Evolutionary conservation across 2,888 invertebrate genomes (phyloP).

Genomic region (Oeneis ivallda): DNA sequence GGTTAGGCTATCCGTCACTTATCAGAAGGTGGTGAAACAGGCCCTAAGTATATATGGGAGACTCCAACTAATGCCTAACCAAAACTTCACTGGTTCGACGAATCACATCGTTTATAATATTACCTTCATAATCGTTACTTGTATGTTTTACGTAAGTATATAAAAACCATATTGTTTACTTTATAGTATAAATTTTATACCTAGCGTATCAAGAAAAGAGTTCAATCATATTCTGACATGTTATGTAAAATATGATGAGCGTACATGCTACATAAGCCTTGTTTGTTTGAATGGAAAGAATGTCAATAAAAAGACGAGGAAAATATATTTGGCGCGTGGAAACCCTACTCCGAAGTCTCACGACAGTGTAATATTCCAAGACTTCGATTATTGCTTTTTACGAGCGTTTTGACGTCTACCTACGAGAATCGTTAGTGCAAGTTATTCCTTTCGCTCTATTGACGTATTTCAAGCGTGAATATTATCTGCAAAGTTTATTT

Average conservation of each 20-base stretch:
- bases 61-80: too few relatives aligned
- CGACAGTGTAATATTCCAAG: constrained; percentile 56
- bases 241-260: constrained; percentile 9
- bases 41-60: too few relatives aligned
- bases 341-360: constrained; percentile 41
- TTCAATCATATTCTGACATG: constrained; percentile 9
- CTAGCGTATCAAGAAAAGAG: neutral
- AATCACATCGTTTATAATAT: neutral
- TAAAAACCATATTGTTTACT: neutral
- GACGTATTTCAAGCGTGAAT: constrained; percentile 24
- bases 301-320: constrained; percentile 12
- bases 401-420: constrained; percentile 38
- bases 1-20: too few relatives aligned
- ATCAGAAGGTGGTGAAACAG: too few relatives aligned
- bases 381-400: constrained; percentile 55
- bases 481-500: constrained; percentile 16
- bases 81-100: too few relatives aligned
- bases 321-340: constrained; percentile 9
- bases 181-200: neutral
- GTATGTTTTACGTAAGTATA: neutral
- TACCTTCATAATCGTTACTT: neutral
- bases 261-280: neutral
- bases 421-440: constrained; percentile 26
- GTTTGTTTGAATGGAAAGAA: constrained; percentile 12
- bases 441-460: constrained; percentile 24